These are phyloP conservation scores for Anthopleura sola DNA, from an alignment of 64 coral and sea anemone species.

Conservation along the genomic window DNA sequence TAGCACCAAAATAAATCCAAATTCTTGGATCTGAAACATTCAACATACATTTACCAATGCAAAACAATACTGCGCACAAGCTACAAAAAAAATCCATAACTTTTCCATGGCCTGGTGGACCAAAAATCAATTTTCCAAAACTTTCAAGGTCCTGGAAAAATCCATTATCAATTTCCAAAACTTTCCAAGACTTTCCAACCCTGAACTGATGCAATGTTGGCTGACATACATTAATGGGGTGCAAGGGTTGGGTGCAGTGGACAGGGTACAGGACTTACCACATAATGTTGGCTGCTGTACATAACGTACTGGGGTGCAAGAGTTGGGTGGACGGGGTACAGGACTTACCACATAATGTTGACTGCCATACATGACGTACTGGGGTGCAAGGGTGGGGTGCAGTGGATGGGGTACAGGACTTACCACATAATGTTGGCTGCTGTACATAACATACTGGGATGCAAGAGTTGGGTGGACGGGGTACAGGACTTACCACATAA, in stretches of 20 bases:
- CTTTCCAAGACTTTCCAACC: too few relatives aligned
- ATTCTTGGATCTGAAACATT: too few relatives aligned
- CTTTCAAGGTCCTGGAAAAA: too few relatives aligned
- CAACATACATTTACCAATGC: too few relatives aligned
- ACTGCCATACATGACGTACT: constrained; percentile 95
- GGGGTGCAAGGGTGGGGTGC: constrained; percentile 3
- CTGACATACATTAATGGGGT: constrained; percentile 97
- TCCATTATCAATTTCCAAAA: too few relatives aligned
- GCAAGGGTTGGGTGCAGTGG: background rate
- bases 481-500: constrained; percentile 43
- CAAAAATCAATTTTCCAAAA: too few relatives aligned
- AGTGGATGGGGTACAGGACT: background rate
- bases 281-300: constrained; percentile 82
- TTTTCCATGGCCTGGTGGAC: too few relatives aligned
- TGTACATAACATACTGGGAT: constrained; percentile 86
- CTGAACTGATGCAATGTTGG: constrained; percentile 58
- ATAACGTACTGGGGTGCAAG: constrained; percentile 89
- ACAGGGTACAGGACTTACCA: constrained; percentile 5
- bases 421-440: constrained; percentile 73
- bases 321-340: background rate
- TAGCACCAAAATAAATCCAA: too few relatives aligned
- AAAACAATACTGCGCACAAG: too few relatives aligned
- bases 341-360: constrained; percentile 60
- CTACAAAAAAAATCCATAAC: too few relatives aligned
- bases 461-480: background rate